Percentiles rank a stretch among this genome's conserved stretches.
These are phyloP conservation scores for Dioctria rufipes DNA, from an alignment of 2,888 invertebrate genomes.

Conservation along the genomic window DNA sequence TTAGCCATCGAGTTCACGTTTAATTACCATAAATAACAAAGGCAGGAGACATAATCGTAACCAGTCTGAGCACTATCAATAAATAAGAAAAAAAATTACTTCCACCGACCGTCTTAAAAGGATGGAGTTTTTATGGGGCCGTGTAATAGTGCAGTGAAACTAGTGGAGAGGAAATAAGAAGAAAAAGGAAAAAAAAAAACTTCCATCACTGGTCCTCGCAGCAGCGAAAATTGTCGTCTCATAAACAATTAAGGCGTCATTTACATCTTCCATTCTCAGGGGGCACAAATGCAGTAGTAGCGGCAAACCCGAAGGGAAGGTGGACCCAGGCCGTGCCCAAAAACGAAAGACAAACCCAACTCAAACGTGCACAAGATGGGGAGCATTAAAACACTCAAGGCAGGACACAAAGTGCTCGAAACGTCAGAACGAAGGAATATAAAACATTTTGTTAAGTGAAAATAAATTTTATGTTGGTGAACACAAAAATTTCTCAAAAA, in stretches of 20 bases:
- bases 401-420: constrained; percentile 47
- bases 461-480: constrained; percentile 61
- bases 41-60: constrained; percentile 41
- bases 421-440: constrained; percentile 56
- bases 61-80: constrained; percentile 47
- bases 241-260: constrained; percentile 55
- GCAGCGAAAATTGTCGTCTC: constrained; percentile 51
- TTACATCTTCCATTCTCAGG: constrained; percentile 50
- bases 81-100: constrained; percentile 48
- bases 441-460: constrained; percentile 63
- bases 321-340: neutral
- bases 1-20: constrained; percentile 51
- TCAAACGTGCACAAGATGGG: constrained; percentile 51
- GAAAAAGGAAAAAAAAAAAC: neutral
- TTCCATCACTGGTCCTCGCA: constrained; percentile 42
- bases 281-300: constrained; percentile 46
- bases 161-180: neutral
- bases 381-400: constrained; percentile 52
- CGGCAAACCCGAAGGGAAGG: constrained; percentile 14
- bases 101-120: constrained; percentile 26
- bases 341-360: neutral
- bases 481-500: constrained; percentile 46
- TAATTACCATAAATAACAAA: constrained; percentile 51
- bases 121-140: constrained; percentile 41
- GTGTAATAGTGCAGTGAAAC: constrained; percentile 30